Conservation (phyloP, 2,113 vertebrate species). For the Coreoperca whiteheadi region DNA sequence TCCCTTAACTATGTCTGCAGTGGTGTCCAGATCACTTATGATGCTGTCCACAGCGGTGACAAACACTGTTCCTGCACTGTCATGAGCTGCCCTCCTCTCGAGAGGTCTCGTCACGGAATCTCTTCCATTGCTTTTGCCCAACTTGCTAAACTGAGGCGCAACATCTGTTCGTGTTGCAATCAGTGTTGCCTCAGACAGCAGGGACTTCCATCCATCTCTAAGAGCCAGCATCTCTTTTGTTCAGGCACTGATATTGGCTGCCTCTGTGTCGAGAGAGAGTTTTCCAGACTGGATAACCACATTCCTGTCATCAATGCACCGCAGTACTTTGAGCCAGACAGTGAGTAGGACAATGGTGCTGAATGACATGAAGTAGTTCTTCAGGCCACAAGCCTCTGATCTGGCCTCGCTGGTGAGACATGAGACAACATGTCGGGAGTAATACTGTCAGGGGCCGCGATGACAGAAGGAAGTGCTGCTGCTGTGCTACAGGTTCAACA, state of each 20-base stretch:
- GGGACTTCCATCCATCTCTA: not conserved
- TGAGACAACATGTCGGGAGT: not conserved
- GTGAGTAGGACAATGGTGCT: not conserved
- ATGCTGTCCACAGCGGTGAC: not conserved
- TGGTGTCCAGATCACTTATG: not conserved
- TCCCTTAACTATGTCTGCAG: not conserved
- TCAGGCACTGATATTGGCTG: not conserved
- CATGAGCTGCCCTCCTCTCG: not conserved
- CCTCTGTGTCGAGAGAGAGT: not conserved
- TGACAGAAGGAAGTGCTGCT: too few relatives aligned
- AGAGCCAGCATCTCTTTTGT: not conserved
- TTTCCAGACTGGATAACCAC: not conserved
- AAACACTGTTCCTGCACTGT: not conserved
- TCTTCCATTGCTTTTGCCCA: not conserved
- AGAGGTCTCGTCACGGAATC: not conserved
- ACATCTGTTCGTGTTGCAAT: not conserved
- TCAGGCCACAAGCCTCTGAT: constrained; percentile 20
- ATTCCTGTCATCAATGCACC: not conserved
- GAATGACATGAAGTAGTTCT: constrained; percentile 1
- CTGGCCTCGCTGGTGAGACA: constrained; percentile 18
- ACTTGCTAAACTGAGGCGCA: not conserved
- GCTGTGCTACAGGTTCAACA: too few relatives aligned
- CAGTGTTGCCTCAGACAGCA: not conserved
- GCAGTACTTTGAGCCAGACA: not conserved
- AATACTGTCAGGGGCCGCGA: not conserved